A percentile compares a stretch with the other conserved stretches of the same genome.
phyloP scores from a whole-genome alignment of 1,140 invertebrate genomes.

The Microplitis mediator region DNA sequence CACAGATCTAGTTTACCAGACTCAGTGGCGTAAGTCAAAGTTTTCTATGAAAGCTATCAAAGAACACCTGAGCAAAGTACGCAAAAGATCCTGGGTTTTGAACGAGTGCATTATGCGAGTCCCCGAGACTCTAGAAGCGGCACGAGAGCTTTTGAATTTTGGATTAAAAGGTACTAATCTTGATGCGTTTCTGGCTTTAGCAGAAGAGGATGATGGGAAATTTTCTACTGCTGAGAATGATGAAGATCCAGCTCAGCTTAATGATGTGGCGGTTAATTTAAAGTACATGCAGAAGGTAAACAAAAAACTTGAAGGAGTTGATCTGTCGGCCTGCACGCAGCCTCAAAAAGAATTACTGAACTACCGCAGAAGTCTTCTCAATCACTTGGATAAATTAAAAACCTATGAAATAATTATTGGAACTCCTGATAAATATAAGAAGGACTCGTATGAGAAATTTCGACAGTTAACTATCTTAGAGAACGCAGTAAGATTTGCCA shows the following conservation, averaged over 20 bases:
- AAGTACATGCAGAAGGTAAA: slow-evolving; percentile 46
- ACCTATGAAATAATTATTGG: slow-evolving; percentile 69
- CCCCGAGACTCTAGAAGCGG: slow-evolving; percentile 74
- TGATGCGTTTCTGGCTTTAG: slow-evolving; percentile 66
- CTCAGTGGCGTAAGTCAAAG: slow-evolving; percentile 77
- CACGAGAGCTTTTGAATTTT: slow-evolving; percentile 75
- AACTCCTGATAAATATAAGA: slow-evolving; percentile 57
- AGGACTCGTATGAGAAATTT: slow-evolving; percentile 67
- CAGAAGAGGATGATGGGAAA: slow-evolving; percentile 52
- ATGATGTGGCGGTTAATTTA: slow-evolving; percentile 41
- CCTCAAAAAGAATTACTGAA: slow-evolving; percentile 68
- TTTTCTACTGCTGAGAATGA: slow-evolving; percentile 41
- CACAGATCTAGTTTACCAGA: slow-evolving; percentile 81
- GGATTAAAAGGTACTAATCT: slow-evolving; percentile 74
- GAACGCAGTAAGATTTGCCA: slow-evolving; percentile 66
- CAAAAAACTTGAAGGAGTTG: slow-evolving; percentile 45
- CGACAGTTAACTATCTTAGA: slow-evolving; percentile 65
- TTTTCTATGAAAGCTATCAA: slow-evolving; percentile 76
- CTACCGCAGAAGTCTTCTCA: slow-evolving; percentile 66
- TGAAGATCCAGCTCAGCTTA: slow-evolving; percentile 35
- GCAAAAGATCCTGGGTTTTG: slow-evolving; percentile 81
- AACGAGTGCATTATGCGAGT: slow-evolving; percentile 81
- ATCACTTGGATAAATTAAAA: slow-evolving; percentile 69
- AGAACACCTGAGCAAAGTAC: slow-evolving; percentile 81
- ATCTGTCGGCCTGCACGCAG: slow-evolving; percentile 59